Evolutionary conservation across 2,888 invertebrate species (phyloP), one percentile per base, ranked within the genome.

Genomic region (Anoplius nigerrimus): DNA sequence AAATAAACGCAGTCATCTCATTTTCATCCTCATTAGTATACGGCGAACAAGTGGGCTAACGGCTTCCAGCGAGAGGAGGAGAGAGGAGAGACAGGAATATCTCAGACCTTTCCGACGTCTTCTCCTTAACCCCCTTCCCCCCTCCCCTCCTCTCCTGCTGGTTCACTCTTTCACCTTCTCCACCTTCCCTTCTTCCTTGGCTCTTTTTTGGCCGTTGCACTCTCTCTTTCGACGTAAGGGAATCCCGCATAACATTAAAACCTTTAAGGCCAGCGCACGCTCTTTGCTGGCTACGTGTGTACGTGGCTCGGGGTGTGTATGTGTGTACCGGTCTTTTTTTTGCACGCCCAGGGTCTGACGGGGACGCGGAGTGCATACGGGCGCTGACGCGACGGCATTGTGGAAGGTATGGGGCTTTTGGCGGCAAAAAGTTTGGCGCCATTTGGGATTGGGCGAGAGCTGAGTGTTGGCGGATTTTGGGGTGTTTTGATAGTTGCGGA

Each of bases 1-100:
- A 85, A 88, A 86, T 86, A 86, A 86, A 85, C 83, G 83, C 83
- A 84, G 80, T 84, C 85, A 82, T 86, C 85, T 88, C 84, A 87
- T 88, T 87, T 86, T 87, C 87, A 87, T 85, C 80, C 86, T 86
- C 87, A 87, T 87, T 86, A 87, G 86, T 86, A 87, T 86, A 86
- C 85, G 81, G 78, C 80, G 83, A 86, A 86, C 86, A 87, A 87
- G 87, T 87, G 85, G 84, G 84, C 83, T 84, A 85, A 81, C 81
- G 79, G 82, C 82, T 84, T 82, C 79, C 81, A 82, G 82, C 82
- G 76, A 81, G 78, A 71, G 71, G 24, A 4, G 24, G 6, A 6
- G 24, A 34, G 34, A 34, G 34, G 11, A 24, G 34, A 34, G 34
- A 11, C 1, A 55, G 62, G 42, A 20, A 43, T 18, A 54, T 46